phyloP scores from a whole-genome alignment of 2,113 vertebrate genomes.

The Ramphastos sulfuratus region DNA sequence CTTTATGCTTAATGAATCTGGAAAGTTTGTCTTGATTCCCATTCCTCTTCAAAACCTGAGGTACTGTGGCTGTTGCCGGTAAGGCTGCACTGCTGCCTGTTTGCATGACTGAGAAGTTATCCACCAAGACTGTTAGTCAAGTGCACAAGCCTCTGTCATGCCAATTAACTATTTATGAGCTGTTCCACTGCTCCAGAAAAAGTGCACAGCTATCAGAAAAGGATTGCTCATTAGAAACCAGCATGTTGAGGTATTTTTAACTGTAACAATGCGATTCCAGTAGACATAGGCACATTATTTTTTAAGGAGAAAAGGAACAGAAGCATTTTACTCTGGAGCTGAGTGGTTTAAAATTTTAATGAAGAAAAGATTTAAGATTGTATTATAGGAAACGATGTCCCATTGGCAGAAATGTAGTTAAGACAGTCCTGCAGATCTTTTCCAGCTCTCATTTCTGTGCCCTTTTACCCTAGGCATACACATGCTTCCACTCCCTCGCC shows the following conservation, averaged over 20 bases:
- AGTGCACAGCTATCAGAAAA: neutral
- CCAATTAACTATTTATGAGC: constrained; percentile 50
- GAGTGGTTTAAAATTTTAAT: constrained; percentile 54
- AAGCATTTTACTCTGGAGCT: neutral
- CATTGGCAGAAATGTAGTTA: neutral
- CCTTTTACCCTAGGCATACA: neutral
- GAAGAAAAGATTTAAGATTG: constrained; percentile 10
- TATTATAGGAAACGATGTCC: neutral
- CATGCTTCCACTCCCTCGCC: accelerated
- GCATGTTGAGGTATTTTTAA: constrained; percentile 26
- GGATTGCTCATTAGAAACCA: neutral
- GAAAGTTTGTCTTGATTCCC: neutral
- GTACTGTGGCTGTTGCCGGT: neutral
- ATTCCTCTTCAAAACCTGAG: neutral
- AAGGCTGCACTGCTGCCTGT: neutral
- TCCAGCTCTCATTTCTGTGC: neutral
- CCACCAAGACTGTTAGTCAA: neutral
- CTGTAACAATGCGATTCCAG: neutral
- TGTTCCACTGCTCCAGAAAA: constrained; percentile 46
- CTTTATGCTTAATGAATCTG: neutral
- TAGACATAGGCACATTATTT: neutral
- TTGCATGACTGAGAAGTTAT: neutral
- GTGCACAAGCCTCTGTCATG: neutral
- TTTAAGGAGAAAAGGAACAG: constrained; percentile 27
- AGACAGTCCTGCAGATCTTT: neutral